phyloP scores from a whole-genome alignment of 2,888 invertebrate species.

The Tetanocera ferruginea region DNA sequence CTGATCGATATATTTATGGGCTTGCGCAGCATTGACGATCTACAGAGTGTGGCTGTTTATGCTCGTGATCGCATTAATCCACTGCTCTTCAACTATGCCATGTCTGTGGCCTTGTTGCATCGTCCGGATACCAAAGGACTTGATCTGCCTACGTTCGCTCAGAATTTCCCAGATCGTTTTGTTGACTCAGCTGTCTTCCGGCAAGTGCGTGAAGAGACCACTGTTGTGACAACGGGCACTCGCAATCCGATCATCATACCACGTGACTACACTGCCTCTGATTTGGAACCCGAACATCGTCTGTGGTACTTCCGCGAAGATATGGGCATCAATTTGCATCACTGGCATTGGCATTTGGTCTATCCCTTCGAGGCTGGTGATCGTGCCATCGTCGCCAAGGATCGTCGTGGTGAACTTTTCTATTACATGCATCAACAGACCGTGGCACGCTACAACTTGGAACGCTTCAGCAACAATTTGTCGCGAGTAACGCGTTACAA shows the following conservation, averaged over 20 bases:
- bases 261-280: slow-evolving; percentile 82
- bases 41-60: slow-evolving; percentile 77
- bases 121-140: slow-evolving; percentile 74
- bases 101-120: slow-evolving; percentile 82
- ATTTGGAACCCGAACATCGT: slow-evolving; percentile 82
- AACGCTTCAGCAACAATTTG: slow-evolving; percentile 81
- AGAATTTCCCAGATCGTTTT: slow-evolving; percentile 78
- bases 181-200: slow-evolving; percentile 75
- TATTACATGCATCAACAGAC: slow-evolving; percentile 83
- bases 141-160: slow-evolving; percentile 75
- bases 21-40: slow-evolving; percentile 79
- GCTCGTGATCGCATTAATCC: slow-evolving; percentile 83
- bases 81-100: slow-evolving; percentile 83
- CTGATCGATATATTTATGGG: slow-evolving; percentile 81
- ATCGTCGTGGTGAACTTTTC: slow-evolving; percentile 83
- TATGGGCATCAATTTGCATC: slow-evolving; percentile 72
- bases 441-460: slow-evolving; percentile 78
- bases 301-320: slow-evolving; percentile 73
- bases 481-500: slow-evolving; percentile 75
- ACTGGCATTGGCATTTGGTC: slow-evolving; percentile 76
- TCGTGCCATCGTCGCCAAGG: slow-evolving; percentile 73
- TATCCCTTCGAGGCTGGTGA: slow-evolving; percentile 81
- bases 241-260: slow-evolving; percentile 76
- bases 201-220: slow-evolving; percentile 73
- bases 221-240: slow-evolving; percentile 74